Evolutionary conservation across 2,888 invertebrate species (phyloP).

Genomic region (Bombylius discolor): DNA sequence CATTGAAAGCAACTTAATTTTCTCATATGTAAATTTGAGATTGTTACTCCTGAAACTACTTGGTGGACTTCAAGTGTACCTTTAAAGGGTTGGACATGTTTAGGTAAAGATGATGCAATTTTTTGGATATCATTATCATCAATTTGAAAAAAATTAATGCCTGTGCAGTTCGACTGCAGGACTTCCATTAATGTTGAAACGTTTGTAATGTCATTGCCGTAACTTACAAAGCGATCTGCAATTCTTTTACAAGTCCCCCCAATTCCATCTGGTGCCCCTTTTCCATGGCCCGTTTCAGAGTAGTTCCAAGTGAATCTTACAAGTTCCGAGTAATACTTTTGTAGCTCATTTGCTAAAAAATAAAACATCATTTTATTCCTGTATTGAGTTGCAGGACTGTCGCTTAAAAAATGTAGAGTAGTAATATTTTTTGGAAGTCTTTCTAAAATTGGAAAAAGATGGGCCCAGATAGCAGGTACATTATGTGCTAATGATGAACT

Average conservation of each 20-base stretch:
- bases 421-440: background rate
- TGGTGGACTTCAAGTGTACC: too few relatives aligned
- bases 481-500: background rate
- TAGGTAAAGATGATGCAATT: too few relatives aligned
- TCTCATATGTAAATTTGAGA: too few relatives aligned
- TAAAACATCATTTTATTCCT: background rate
- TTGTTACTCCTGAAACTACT: too few relatives aligned
- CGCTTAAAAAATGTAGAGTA: background rate
- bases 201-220: too few relatives aligned
- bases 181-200: too few relatives aligned
- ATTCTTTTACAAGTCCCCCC: background rate
- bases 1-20: too few relatives aligned
- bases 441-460: background rate
- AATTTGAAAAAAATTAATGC: too few relatives aligned
- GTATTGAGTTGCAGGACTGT: slow-evolving; percentile 1
- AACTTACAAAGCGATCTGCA: background rate
- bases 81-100: too few relatives aligned
- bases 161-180: too few relatives aligned
- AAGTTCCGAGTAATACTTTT: too few relatives aligned
- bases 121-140: too few relatives aligned
- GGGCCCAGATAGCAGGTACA: slow-evolving; percentile 1
- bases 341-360: background rate
- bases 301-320: background rate
- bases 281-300: background rate
- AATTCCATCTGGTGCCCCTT: background rate